These are phyloP conservation scores for Todiramphus saurophagus DNA, from an alignment of 2,113 vertebrate genomes.

Conservation along the genomic window DNA sequence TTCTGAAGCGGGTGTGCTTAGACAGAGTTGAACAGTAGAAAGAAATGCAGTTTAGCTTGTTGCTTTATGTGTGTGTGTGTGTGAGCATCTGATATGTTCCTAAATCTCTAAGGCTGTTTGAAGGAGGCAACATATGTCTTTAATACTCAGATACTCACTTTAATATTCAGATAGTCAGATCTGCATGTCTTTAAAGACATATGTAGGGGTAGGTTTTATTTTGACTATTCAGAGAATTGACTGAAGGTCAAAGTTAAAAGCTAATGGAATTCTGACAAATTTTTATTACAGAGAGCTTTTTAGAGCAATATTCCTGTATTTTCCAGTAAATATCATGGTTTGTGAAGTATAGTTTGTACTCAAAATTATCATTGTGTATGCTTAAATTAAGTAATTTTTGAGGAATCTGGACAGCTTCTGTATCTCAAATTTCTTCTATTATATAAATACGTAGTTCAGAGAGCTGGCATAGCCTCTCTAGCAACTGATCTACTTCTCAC, in stretches of 20 bases:
- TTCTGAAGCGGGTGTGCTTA: background rate
- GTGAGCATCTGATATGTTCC: background rate
- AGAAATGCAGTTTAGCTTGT: background rate
- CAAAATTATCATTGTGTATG: background rate
- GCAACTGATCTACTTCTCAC: background rate
- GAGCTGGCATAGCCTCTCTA: background rate
- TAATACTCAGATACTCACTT: background rate
- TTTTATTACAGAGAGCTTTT: background rate
- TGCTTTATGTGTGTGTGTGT: background rate
- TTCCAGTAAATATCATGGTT: background rate
- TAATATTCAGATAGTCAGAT: too few species aligned
- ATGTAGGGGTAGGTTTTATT: background rate
- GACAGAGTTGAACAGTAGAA: background rate
- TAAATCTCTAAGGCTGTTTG: background rate
- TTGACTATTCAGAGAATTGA: background rate
- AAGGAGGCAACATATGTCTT: background rate
- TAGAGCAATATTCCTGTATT: background rate
- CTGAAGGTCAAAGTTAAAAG: background rate
- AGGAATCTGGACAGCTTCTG: background rate
- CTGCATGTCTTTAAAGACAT: background rate
- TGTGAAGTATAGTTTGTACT: background rate
- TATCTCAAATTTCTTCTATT: background rate
- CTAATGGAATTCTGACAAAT: background rate
- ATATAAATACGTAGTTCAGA: background rate
- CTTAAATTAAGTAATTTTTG: background rate